Base-by-base conservation (phyloP, 2,888 invertebrate genomes). In the Spodoptera exigua region DNA sequence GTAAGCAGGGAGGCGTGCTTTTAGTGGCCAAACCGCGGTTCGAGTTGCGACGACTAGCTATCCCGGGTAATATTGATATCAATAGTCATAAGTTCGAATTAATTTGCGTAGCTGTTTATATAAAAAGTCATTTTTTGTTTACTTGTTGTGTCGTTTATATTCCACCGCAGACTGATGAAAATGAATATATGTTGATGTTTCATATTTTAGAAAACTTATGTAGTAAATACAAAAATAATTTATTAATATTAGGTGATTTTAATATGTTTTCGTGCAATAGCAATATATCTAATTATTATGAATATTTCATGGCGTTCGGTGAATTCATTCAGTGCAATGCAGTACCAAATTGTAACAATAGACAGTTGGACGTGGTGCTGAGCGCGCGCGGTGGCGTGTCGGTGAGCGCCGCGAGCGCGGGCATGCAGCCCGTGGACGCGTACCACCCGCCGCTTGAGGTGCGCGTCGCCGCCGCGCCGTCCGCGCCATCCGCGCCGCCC, bases 291-390 rank as follows among this genome's bases (percentile, higher is more conserved):
- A 47, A 18, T 9, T 45, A 45, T 45, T 45, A 45, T 9, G 45
- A 45, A 47, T 64, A 63, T 46, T 64, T 64, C 36, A 36, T 44
- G 17, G 40, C 66, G 1, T 70, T 52, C 54, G 61, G 70, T 56
- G 61, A 46, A 27, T 61, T 70, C 40, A 54, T 21, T 57, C 67
- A 70, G 54, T 52, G 45, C n/a, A 67, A 70, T 27, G 41, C 16
- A 3, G 35, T 70, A 58, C 52, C 54, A 3, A 70, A 67, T 34
- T 56, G 61, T 51, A 57, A 54, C n/a, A 35, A 44, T 34, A 48
- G 61, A 27, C 47, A 58, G 39, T 36, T 60, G 21, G 70, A 62
- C 36, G 21, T 63, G n/a, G 65, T 70, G 10, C 47, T 69, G 32
- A 59, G 69, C 37, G 41, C 53, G 7, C 35, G 48, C 9, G 35